These are phyloP conservation scores for Coreoperca whiteheadi DNA, from an alignment of 2,113 vertebrate genomes.

Conservation along the genomic window DNA sequence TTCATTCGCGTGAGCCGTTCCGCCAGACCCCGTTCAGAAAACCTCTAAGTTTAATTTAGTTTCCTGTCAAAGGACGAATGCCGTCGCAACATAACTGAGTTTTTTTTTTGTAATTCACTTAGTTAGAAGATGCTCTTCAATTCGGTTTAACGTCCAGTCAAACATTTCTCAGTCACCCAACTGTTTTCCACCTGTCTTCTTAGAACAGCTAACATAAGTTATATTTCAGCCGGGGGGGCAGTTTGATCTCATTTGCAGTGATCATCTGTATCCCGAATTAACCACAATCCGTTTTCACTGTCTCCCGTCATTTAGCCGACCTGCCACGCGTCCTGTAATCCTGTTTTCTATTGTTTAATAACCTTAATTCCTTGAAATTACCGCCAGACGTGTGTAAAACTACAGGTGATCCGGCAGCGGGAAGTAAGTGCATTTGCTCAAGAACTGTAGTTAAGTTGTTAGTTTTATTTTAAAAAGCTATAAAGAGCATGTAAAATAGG, in stretches of 20 bases:
- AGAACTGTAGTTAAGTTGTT: too few relatives aligned
- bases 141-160: constrained; percentile 7
- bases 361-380: neutral
- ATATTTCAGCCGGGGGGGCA: too few relatives aligned
- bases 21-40: constrained; percentile 6
- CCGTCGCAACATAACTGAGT: accelerated
- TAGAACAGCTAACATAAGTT: too few relatives aligned
- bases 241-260: too few relatives aligned
- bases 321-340: neutral
- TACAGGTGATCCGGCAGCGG: neutral
- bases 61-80: accelerated
- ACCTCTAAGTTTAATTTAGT: accelerated
- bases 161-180: neutral
- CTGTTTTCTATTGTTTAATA: neutral
- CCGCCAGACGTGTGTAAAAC: neutral
- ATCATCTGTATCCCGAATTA: constrained; percentile 1
- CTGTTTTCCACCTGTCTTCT: constrained; percentile 3
- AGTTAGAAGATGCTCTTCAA: neutral
- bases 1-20: accelerated
- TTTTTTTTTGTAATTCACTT: too few relatives aligned
- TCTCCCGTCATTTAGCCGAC: neutral
- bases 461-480: too few relatives aligned
- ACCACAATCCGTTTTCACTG: neutral
- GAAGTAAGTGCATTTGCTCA: neutral
- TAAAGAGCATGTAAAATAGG: too few relatives aligned